Evolutionary conservation across 2,888 invertebrate species (phyloP).

Genomic region (Limulus polyphemus): DNA sequence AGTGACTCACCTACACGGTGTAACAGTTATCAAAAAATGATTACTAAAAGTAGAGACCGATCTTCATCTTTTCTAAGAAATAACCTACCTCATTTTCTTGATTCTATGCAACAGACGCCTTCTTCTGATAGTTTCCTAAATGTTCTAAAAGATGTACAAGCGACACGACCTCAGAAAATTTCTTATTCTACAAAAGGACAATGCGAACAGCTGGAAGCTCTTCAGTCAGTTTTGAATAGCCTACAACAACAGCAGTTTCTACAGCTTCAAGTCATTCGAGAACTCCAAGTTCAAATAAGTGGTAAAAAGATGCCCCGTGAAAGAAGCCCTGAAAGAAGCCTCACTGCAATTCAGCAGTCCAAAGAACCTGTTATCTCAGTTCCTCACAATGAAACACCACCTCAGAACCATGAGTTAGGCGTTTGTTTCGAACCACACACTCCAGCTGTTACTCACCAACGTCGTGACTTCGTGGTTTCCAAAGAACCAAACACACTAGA

Average conservation of each 20-base stretch:
- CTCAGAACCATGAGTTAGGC: too few relatives aligned
- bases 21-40: not conserved
- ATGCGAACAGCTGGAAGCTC: conserved; percentile 56
- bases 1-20: not conserved
- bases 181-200: conserved; percentile 44
- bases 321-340: too few relatives aligned
- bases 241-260: conserved; percentile 91
- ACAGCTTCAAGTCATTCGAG: conserved; percentile 84
- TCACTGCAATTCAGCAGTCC: too few relatives aligned
- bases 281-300: conserved; percentile 50
- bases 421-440: conserved; percentile 3
- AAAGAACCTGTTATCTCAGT: too few relatives aligned
- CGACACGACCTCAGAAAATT: conserved; percentile 95
- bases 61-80: not conserved
- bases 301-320: not conserved
- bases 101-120: conserved; percentile 31
- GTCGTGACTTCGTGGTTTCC: conserved; percentile 18
- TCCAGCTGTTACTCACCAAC: conserved; percentile 18
- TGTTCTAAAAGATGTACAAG: conserved; percentile 85
- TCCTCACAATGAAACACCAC: too few relatives aligned
- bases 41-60: too few relatives aligned
- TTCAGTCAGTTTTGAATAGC: conserved; percentile 70
- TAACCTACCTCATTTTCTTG: conserved; percentile 29
- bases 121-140: conserved; percentile 60
- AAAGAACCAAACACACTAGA: conserved; percentile 69